Conservation (phyloP, 2,113 vertebrate genomes). For the Myotis yumanensis region DNA sequence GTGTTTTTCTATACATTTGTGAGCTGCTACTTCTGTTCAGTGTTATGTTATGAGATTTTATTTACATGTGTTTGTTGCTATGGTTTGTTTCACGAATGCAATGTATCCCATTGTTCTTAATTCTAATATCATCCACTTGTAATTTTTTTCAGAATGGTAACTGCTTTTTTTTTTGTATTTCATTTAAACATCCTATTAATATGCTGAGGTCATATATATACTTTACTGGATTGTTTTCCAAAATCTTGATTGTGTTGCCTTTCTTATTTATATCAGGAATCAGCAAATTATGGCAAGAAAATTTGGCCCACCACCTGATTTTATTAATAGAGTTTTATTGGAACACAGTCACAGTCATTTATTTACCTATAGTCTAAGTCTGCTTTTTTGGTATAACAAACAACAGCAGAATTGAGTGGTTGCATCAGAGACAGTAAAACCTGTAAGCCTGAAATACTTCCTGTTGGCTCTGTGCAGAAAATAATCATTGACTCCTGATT, state of each 20-base stretch:
- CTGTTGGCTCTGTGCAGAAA: neutral
- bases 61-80: neutral
- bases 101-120: neutral
- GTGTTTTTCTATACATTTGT: neutral
- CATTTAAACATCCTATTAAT: neutral
- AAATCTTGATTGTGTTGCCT: neutral
- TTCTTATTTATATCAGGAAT: neutral
- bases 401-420: neutral
- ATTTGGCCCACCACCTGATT: neutral
- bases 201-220: neutral
- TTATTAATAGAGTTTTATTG: slow-evolving; percentile 38
- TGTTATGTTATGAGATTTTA: neutral
- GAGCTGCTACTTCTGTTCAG: neutral
- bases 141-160: neutral
- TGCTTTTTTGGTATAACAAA: neutral
- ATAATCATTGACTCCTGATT: neutral
- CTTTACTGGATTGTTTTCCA: neutral
- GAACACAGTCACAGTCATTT: neutral
- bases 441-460: neutral
- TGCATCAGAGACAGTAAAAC: neutral
- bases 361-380: neutral
- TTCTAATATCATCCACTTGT: neutral
- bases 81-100: neutral
- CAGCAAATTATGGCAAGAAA: neutral
- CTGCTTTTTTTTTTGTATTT: neutral